phyloP scores from a whole-genome alignment of 2,888 invertebrate genomes.

The Cantharis lateralis region DNA sequence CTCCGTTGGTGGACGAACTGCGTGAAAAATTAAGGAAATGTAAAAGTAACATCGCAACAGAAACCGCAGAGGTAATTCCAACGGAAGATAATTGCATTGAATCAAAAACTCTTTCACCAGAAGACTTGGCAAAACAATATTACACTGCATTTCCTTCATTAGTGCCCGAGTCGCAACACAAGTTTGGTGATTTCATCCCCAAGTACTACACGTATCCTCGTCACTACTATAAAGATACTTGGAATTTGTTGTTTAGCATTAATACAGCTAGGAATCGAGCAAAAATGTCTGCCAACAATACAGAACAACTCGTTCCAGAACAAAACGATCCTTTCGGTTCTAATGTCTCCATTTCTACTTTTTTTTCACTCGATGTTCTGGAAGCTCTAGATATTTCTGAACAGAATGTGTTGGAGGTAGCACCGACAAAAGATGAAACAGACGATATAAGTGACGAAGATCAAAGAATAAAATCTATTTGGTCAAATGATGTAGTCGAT shows the following conservation, averaged over 20 bases:
- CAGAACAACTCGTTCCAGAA: not conserved
- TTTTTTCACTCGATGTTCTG: not conserved
- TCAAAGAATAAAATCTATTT: not conserved
- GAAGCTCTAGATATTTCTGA: not conserved
- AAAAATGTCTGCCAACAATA: not conserved
- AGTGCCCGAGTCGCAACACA: conserved; percentile 28
- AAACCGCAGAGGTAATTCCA: conserved; percentile 24
- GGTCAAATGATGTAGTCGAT: not conserved
- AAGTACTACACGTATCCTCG: conserved; percentile 49
- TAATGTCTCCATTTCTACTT: not conserved
- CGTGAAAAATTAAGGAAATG: conserved; percentile 75
- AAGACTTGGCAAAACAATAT: conserved; percentile 74
- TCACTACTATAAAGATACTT: conserved; percentile 5
- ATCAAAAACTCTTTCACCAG: conserved; percentile 52
- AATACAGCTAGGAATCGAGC: not conserved
- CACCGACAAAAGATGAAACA: not conserved
- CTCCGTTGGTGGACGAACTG: conserved; percentile 82
- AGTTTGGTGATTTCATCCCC: conserved; percentile 44
- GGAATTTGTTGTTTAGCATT: conserved; percentile 10
- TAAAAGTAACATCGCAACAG: conserved; percentile 52
- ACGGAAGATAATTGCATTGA: conserved; percentile 20
- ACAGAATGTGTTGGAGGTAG: not conserved
- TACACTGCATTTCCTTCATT: conserved; percentile 76
- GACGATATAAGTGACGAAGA: not conserved
- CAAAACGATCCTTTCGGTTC: not conserved